Evolutionary conservation across 2,888 invertebrate species (phyloP).

Genomic region (Ligdia adustata): DNA sequence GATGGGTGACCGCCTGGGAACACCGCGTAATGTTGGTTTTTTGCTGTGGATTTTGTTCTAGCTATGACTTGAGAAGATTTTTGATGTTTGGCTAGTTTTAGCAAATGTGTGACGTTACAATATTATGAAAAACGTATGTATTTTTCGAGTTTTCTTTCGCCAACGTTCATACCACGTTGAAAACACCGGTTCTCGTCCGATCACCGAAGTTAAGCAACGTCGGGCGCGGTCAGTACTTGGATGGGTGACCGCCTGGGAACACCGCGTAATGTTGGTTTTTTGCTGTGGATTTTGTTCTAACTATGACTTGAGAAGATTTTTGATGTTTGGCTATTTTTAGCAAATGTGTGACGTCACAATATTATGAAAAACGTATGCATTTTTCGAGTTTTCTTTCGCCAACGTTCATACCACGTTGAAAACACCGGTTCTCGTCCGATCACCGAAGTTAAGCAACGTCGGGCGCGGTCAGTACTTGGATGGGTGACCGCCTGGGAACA

Average conservation of each 20-base stretch:
- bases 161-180: constrained; percentile 47
- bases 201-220: constrained; percentile 71
- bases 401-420: constrained; percentile 49
- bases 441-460: constrained; percentile 70
- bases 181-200: constrained; percentile 69
- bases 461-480: constrained; percentile 72
- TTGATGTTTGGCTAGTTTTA: too few species aligned
- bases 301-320: too few species aligned
- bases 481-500: constrained; percentile 72
- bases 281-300: too few species aligned
- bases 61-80: too few species aligned
- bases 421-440: constrained; percentile 69
- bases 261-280: constrained; percentile 62
- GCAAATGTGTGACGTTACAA: too few species aligned
- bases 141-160: too few species aligned
- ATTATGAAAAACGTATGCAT: too few species aligned
- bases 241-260: constrained; percentile 72
- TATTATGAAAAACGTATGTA: too few species aligned
- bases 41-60: too few species aligned
- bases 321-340: too few species aligned
- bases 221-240: constrained; percentile 72
- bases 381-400: too few species aligned
- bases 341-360: too few species aligned
- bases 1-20: constrained; percentile 77
- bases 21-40: constrained; percentile 51